phyloP scores from a whole-genome alignment of 1,140 invertebrate genomes.

The Caenorhabditis tropicalis region DNA sequence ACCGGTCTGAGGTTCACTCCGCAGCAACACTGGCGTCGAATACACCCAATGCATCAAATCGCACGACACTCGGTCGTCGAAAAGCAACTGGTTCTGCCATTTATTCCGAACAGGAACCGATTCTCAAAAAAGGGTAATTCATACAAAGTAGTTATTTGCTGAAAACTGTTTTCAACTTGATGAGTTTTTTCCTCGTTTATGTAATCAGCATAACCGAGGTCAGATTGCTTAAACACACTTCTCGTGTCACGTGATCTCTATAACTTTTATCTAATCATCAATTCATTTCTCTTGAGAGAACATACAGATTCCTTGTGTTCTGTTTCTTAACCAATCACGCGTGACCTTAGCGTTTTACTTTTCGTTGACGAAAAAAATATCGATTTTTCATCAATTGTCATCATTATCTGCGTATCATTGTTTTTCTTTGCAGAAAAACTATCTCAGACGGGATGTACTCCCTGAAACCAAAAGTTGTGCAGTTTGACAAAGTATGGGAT shows the following conservation, averaged over 20 bases:
- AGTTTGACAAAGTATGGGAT: constrained; percentile 18
- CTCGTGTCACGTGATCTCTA: background rate
- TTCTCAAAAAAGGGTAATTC: background rate
- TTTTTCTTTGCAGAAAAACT: background rate
- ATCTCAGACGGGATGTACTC: background rate
- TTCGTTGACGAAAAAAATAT: background rate
- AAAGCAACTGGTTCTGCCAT: background rate
- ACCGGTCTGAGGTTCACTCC: constrained; percentile 25
- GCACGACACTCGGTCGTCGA: background rate
- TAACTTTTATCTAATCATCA: background rate
- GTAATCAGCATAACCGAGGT: too few relatives aligned
- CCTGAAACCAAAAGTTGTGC: constrained; percentile 15
- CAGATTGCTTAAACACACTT: too few relatives aligned
- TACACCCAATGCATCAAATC: constrained; percentile 6
- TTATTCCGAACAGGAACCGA: background rate
- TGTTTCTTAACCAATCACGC: background rate
- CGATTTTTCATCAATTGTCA: background rate
- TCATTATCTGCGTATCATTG: background rate
- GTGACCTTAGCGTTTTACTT: background rate
- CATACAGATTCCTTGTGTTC: background rate
- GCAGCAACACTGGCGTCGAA: constrained; percentile 11
- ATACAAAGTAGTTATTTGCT: too few relatives aligned
- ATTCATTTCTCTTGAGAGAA: background rate
- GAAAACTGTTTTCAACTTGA: too few relatives aligned
- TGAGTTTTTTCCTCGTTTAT: too few relatives aligned